Evolutionary conservation across 2,797 vertebrate species (phyloP).

Genomic region (Oryzias sinensis): DNA sequence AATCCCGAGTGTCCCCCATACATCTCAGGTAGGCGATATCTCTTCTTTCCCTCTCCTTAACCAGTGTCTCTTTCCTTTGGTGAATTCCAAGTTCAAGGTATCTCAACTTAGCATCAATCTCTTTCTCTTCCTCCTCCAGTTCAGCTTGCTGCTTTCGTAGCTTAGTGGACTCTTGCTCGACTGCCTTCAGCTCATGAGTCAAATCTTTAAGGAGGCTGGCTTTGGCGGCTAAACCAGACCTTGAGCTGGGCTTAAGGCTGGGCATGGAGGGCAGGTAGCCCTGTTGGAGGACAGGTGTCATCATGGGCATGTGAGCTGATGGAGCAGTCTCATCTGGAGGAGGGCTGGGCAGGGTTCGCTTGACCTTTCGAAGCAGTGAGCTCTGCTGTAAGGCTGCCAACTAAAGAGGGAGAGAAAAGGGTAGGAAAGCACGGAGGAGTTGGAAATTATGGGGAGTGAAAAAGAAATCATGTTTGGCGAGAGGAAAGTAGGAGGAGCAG

Average conservation of each 20-base stretch:
- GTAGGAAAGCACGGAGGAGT: constrained; percentile 37
- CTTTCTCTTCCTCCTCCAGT: constrained; percentile 97
- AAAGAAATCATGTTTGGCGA: neutral
- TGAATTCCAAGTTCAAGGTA: constrained; percentile 96
- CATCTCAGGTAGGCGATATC: constrained; percentile 91
- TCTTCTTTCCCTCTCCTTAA: constrained; percentile 90
- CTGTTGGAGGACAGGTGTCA: constrained; percentile 86
- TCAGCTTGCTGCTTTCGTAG: constrained; percentile 97
- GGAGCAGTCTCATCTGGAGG: constrained; percentile 89
- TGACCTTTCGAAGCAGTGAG: constrained; percentile 94
- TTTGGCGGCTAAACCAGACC: constrained; percentile 87
- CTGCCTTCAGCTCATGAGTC: constrained; percentile 94
- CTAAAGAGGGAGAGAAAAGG: constrained; percentile 77
- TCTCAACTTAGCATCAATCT: constrained; percentile 97
- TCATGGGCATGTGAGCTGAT: constrained; percentile 83
- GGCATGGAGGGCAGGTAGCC: constrained; percentile 85
- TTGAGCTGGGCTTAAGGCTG: constrained; percentile 78
- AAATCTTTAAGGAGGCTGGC: constrained; percentile 94
- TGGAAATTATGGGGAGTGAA: constrained; percentile 21
- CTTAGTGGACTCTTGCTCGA: constrained; percentile 97
- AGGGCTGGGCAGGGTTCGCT: constrained; percentile 97
- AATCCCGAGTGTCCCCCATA: constrained; percentile 90
- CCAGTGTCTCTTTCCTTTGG: constrained; percentile 93
- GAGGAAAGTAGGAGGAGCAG: constrained; percentile 19
- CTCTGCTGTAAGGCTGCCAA: constrained; percentile 91